phyloP scores from a whole-genome alignment of 2,888 invertebrate species.

The Fragum sueziense region DNA sequence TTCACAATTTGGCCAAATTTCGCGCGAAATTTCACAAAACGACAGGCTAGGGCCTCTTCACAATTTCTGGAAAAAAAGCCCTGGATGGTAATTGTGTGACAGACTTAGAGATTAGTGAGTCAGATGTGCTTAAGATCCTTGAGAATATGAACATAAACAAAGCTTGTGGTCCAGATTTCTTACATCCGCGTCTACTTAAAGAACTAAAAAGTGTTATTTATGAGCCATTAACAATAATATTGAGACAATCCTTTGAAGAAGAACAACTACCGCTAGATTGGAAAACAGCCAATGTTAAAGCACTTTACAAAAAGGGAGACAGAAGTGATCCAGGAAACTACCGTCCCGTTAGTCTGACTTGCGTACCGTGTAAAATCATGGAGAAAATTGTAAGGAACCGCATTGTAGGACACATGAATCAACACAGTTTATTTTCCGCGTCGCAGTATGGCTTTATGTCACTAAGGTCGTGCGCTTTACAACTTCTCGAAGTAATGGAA shows the following conservation, averaged over 20 bases:
- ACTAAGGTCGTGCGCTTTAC: constrained; percentile 21
- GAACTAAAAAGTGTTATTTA: not conserved
- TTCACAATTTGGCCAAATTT: too few species aligned
- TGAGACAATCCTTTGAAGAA: not conserved
- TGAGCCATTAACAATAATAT: not conserved
- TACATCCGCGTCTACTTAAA: constrained; percentile 7
- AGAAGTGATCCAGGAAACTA: constrained; percentile 26
- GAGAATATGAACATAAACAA: constrained; percentile 10
- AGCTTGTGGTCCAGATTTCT: constrained; percentile 12
- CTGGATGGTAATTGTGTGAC: constrained; percentile 1
- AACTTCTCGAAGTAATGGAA: constrained; percentile 29
- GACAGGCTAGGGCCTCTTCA: too few species aligned
- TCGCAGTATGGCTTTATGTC: constrained; percentile 35
- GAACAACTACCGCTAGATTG: constrained; percentile 4
- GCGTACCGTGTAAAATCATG: constrained; percentile 30
- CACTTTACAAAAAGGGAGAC: not conserved
- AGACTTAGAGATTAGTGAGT: not conserved
- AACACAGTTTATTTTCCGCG: constrained; percentile 24
- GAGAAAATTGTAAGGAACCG: constrained; percentile 34
- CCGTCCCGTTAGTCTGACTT: constrained; percentile 33
- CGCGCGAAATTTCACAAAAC: too few species aligned
- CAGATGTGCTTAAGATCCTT: constrained; percentile 4
- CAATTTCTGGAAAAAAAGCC: too few species aligned
- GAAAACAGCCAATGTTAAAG: constrained; percentile 12
- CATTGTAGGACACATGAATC: constrained; percentile 22